phyloP scores from a whole-genome alignment of 2,113 vertebrate genomes.

The Dasypus novemcinctus region DNA sequence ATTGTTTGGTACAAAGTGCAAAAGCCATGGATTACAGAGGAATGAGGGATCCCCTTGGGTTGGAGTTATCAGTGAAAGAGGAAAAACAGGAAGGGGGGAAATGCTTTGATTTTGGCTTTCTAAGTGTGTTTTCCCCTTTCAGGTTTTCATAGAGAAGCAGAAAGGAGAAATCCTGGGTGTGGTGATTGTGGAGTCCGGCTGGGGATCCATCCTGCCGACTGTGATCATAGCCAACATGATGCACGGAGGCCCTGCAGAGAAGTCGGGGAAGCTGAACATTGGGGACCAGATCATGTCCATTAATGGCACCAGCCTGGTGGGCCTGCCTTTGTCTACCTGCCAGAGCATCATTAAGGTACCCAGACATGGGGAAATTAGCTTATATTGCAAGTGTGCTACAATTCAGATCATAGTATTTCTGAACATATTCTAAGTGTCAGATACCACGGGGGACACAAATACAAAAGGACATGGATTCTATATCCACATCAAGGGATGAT shows the following conservation, averaged over 20 bases:
- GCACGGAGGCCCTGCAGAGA: conserved; percentile 97
- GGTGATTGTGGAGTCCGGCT: conserved; percentile 98
- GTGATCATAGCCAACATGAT: conserved; percentile 99
- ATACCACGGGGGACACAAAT: not conserved
- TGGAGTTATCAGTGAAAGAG: not conserved
- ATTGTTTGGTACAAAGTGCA: not conserved
- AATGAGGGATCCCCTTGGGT: not conserved
- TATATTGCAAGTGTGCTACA: not conserved
- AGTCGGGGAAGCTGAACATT: conserved; percentile 94
- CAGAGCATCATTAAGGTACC: conserved; percentile 99
- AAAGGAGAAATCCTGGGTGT: conserved; percentile 97
- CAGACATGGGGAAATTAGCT: not conserved
- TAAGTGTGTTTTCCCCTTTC: conserved; percentile 23
- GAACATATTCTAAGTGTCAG: too few species aligned
- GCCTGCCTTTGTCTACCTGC: conserved; percentile 97
- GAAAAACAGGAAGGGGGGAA: not conserved
- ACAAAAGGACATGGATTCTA: not conserved
- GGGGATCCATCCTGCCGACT: conserved; percentile 98
- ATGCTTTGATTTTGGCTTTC: not conserved
- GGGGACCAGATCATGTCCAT: conserved; percentile 99
- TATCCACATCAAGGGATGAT: not conserved
- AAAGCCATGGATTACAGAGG: not conserved
- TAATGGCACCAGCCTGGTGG: conserved; percentile 97
- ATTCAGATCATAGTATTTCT: not conserved
- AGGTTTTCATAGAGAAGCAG: conserved; percentile 97